Base-by-base conservation (phyloP, 2,797 vertebrate species). In the Hippoglossus hippoglossus region DNA sequence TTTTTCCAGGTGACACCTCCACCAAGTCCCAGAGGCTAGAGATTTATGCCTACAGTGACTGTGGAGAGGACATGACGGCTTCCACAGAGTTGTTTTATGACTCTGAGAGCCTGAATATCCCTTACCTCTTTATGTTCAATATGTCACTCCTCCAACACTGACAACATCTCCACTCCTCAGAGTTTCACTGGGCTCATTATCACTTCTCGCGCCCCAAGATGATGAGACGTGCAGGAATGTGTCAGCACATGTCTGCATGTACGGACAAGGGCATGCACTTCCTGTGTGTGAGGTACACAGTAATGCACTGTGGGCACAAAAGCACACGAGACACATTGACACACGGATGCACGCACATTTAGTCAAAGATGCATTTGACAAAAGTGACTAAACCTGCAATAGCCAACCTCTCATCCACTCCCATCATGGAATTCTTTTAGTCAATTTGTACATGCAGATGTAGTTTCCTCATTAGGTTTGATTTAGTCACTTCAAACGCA, bases 1-100 rank as follows among this genome's bases (percentile, higher is more conserved):
- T 87, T 89, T 90, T 89, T 89, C 51, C 80, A 75, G 75, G 67
- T 89, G 90, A 88, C 85, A 90, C 78, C 60, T 87, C 74, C 13
- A 73, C 61, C 72, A 51, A 77, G 80, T 80, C 75, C 89, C 63
- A 13, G 61, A 83, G 87, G 86, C 73, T 19, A 75, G 21, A 84
- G 83, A 91, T 91, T 83, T 80, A 87, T 88, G 79, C 77, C 67
- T 60, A 72, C 56, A 59, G 63, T 75, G 59, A 75, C 66, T 79
- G 44, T 31, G 47, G 65, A 68, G 79, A 75, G 70, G 74, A 77
- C 85, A 75, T 79, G 87, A 87, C 77, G 71, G 80, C 74, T 84
- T 81, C 73, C 21, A 9, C 75, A 9, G 63, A 57, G 60, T 79
- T 79, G 82, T 86, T 90, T 90, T 82, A 85, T 68, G 73, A 85